Evolutionary conservation across 2,113 vertebrate species (phyloP).

Genomic region (Morone chrysops): DNA sequence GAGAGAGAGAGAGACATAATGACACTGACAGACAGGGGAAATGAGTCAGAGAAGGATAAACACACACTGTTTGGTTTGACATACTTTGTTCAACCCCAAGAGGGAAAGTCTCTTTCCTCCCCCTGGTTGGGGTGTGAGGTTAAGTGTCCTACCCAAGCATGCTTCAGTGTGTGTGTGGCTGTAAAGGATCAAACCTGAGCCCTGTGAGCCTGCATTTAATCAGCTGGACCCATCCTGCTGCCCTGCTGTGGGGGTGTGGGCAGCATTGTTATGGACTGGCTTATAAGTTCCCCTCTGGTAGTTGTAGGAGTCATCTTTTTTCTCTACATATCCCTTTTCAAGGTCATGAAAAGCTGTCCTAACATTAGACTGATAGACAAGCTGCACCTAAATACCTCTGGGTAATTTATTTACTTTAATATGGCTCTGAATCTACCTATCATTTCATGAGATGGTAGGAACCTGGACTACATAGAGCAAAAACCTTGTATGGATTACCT

Average conservation of each 20-base stretch:
- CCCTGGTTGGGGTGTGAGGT: conserved; percentile 15
- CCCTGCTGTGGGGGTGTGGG: neutral
- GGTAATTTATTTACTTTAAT: neutral
- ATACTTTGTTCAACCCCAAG: conserved; percentile 39
- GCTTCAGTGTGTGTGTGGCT: neutral
- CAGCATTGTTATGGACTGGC: neutral
- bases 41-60: conserved; percentile 61
- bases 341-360: neutral
- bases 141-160: conserved; percentile 29
- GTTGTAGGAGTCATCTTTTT: neutral
- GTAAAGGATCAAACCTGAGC: neutral
- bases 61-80: conserved; percentile 47
- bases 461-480: neutral
- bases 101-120: conserved; percentile 29
- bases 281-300: neutral
- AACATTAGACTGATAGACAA: neutral
- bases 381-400: neutral
- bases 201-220: conserved; percentile 3
- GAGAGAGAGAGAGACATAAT: conserved; percentile 32
- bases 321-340: neutral
- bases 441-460: neutral
- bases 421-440: neutral
- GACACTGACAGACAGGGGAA: conserved; percentile 58
- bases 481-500: neutral
- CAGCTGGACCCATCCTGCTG: neutral